Percentiles rank a stretch among this genome's conserved stretches.
Conservation (phyloP, 2,797 vertebrate species). For the Otus scops region DNA sequence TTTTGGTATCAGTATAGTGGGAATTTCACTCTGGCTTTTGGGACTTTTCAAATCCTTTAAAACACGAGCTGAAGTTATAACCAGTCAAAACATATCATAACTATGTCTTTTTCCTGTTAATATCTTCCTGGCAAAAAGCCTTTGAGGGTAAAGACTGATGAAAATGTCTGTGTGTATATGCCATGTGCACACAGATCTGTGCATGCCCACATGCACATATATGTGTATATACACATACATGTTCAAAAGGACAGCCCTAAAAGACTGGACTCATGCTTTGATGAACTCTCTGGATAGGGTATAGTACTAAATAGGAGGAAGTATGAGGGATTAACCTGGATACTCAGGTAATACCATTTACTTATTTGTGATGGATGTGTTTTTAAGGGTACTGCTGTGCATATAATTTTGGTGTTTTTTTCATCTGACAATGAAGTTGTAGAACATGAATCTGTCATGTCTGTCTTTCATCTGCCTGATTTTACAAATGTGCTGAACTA, state of each 20-base stretch:
- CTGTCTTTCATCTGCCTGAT: constrained; percentile 36
- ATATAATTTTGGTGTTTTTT: neutral
- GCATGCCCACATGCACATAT: neutral
- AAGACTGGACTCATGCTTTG: neutral
- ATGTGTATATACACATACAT: rapidly evolving
- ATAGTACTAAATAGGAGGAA: neutral
- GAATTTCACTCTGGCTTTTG: neutral
- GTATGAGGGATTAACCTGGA: neutral
- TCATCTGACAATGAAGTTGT: neutral
- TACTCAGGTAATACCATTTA: neutral
- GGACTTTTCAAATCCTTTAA: neutral
- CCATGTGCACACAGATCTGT: too few relatives aligned
- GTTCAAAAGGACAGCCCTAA: neutral
- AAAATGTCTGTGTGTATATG: neutral
- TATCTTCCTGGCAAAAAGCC: neutral
- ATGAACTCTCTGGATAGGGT: neutral
- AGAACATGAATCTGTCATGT: neutral
- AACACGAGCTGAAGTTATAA: neutral
- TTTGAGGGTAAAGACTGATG: neutral
- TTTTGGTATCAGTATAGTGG: neutral
- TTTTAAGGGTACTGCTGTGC: neutral
- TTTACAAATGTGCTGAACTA: constrained; percentile 47
- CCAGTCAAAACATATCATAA: neutral
- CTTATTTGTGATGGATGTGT: neutral
- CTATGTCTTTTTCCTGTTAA: neutral